phyloP scores from a whole-genome alignment of 2,888 invertebrate species.

The Polymixis lichenea region DNA sequence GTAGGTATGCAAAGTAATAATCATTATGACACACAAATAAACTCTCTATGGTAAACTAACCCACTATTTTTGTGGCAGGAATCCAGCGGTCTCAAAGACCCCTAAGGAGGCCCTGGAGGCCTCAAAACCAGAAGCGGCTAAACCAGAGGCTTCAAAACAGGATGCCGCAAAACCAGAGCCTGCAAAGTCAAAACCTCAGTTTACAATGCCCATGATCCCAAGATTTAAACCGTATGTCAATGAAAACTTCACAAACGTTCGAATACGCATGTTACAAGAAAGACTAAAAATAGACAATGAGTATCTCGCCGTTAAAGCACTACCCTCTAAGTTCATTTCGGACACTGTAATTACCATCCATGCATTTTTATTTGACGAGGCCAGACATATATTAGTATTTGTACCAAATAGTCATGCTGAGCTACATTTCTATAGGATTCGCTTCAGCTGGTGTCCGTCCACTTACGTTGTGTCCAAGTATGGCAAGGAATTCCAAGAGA shows the following conservation, averaged over 20 bases:
- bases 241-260: background rate
- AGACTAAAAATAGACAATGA: background rate
- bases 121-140: background rate
- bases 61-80: no score
- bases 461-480: background rate
- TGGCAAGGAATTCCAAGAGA: background rate
- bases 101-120: background rate
- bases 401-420: background rate
- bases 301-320: background rate
- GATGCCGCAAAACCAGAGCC: background rate
- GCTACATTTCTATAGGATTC: slow-evolving; percentile 6
- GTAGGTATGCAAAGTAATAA: no score
- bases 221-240: background rate
- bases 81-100: no score
- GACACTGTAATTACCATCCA: background rate
- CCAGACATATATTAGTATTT: background rate
- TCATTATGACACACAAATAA: no score
- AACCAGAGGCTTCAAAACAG: no score
- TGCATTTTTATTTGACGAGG: slow-evolving; percentile 14
- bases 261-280: background rate
- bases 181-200: background rate
- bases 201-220: background rate
- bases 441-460: background rate
- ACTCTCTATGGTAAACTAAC: no score
- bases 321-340: background rate